A percentile compares a stretch with the other conserved stretches of the same genome.
Conservation (phyloP, 2,888 invertebrate genomes). For the Pandemis corylana region DNA sequence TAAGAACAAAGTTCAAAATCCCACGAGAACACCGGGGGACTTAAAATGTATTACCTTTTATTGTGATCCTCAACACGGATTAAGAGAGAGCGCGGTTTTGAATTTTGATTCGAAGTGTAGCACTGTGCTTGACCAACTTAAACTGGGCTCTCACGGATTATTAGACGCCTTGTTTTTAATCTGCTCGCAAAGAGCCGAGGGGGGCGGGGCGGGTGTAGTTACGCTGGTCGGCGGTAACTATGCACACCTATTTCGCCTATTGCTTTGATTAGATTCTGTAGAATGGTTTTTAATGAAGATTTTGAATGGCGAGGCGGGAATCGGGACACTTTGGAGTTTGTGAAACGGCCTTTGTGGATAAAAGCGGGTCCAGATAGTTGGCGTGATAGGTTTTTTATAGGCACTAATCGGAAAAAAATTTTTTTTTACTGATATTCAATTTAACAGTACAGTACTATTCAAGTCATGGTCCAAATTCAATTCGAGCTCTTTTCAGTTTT, state of each 20-base stretch:
- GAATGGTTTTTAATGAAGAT: conserved; percentile 79
- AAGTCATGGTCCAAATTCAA: too few relatives aligned
- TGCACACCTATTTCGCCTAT: conserved; percentile 81
- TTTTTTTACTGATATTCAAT: too few relatives aligned
- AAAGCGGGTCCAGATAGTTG: conserved; percentile 21
- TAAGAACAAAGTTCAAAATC: conserved; percentile 65
- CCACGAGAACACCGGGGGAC: conserved; percentile 57
- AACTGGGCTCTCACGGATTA: conserved; percentile 73
- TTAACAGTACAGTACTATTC: too few relatives aligned
- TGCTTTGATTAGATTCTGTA: conserved; percentile 80
- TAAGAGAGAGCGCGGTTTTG: conserved; percentile 85
- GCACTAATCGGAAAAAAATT: not conserved
- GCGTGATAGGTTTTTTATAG: conserved; percentile 1
- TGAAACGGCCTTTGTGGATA: conserved; percentile 4
- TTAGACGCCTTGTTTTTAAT: conserved; percentile 64
- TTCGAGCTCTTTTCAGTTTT: too few relatives aligned
- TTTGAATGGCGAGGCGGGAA: conserved; percentile 71
- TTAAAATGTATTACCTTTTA: conserved; percentile 85
- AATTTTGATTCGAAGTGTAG: conserved; percentile 84
- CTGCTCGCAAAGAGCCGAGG: conserved; percentile 48
- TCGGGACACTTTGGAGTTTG: conserved; percentile 6
- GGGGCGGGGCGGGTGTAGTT: conserved; percentile 57
- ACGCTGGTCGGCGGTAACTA: conserved; percentile 68
- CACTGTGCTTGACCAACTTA: conserved; percentile 70
- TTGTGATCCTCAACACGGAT: conserved; percentile 85